Percentiles rank a stretch among this genome's conserved stretches.
These are phyloP conservation scores for Thunnus thynnus DNA, from an alignment of 2,113 vertebrate genomes.

Conservation along the genomic window DNA sequence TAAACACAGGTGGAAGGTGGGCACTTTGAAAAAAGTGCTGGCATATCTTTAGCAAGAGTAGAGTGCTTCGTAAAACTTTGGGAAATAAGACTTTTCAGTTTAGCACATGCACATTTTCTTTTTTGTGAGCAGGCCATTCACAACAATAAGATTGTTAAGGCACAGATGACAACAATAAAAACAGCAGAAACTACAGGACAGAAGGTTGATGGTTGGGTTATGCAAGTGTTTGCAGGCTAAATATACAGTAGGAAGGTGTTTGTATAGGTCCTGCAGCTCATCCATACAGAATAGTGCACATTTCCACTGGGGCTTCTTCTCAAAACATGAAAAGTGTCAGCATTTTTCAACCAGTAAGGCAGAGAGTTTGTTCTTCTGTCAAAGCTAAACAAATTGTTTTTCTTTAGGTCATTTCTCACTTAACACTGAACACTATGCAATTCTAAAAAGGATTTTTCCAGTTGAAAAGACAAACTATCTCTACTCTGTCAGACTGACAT, in stretches of 20 bases:
- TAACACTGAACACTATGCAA: neutral
- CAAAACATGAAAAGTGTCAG: neutral
- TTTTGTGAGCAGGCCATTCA: neutral
- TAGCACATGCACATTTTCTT: no score
- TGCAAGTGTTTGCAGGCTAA: neutral
- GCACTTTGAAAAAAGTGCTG: neutral
- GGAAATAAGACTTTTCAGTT: neutral
- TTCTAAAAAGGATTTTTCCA: neutral
- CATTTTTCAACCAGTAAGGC: neutral
- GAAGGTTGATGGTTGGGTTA: neutral
- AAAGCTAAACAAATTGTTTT: conserved; percentile 7
- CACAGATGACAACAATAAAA: neutral
- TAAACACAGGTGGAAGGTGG: neutral
- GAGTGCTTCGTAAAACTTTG: neutral
- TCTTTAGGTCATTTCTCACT: conserved; percentile 16
- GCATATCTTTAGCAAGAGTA: neutral
- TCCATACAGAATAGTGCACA: neutral
- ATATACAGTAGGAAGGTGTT: neutral
- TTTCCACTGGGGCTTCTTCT: neutral
- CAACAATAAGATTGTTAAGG: neutral
- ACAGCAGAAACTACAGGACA: neutral
- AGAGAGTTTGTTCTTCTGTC: conserved; percentile 15
- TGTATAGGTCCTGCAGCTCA: neutral
- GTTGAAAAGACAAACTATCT: conserved; percentile 14
- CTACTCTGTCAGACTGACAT: conserved; percentile 12